These are phyloP conservation scores for Papilio polytes DNA, from an alignment of 1,140 invertebrate genomes.

Conservation along the genomic window DNA sequence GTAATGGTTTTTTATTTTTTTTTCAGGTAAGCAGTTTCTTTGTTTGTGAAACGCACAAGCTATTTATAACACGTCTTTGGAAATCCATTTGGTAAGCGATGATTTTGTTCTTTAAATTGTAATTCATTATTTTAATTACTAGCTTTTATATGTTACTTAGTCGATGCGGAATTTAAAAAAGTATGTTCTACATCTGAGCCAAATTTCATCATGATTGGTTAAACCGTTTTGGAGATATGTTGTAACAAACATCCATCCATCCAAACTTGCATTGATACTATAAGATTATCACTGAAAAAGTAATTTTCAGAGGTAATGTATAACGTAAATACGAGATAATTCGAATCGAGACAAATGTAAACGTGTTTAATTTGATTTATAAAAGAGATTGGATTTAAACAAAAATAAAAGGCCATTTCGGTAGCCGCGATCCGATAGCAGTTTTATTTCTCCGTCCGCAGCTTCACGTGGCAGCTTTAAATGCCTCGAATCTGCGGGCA, in stretches of 20 bases:
- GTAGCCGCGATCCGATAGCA: conserved; percentile 12
- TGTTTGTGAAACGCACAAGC: background rate
- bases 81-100: background rate
- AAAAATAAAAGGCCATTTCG: conserved; percentile 27
- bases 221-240: too few species aligned
- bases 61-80: background rate
- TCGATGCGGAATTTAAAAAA: too few species aligned
- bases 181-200: too few species aligned
- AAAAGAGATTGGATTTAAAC: conserved; percentile 23
- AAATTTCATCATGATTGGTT: too few species aligned
- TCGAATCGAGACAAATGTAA: background rate
- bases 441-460: conserved; percentile 19
- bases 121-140: too few species aligned
- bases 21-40: background rate
- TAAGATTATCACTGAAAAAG: too few species aligned
- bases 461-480: conserved; percentile 27
- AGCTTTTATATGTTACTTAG: too few species aligned
- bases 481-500: conserved; percentile 29
- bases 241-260: too few species aligned
- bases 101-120: background rate
- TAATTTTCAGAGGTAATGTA: background rate
- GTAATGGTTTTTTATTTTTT: background rate
- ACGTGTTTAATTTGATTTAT: conserved; percentile 9
- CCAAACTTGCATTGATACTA: too few species aligned
- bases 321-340: background rate